Percentiles rank a stretch among this genome's conserved stretches.
phyloP scores from a whole-genome alignment of 1,140 invertebrate genomes.

The Eubasilissa regina region DNA sequence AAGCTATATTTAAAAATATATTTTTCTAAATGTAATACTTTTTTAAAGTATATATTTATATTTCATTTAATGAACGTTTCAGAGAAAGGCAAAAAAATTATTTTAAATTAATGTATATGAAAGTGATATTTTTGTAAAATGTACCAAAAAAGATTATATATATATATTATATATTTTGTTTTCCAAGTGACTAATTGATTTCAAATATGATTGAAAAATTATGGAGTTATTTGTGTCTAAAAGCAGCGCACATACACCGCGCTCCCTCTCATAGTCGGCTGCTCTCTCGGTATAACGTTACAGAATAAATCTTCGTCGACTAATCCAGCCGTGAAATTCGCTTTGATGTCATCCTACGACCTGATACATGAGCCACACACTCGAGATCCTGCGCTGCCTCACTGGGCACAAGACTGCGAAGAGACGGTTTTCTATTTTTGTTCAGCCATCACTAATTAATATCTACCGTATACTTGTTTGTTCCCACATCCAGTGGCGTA shows the following conservation, averaged over 20 bases:
- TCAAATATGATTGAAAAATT: too few relatives aligned
- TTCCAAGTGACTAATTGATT: too few relatives aligned
- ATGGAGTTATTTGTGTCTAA: too few relatives aligned
- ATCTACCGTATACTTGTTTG: background rate
- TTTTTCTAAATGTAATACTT: too few relatives aligned
- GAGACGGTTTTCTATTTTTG: slow-evolving; percentile 23
- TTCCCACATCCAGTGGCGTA: background rate
- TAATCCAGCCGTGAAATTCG: slow-evolving; percentile 15
- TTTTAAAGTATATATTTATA: too few relatives aligned
- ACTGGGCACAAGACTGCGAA: background rate
- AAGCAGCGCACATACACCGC: background rate
- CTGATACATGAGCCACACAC: background rate
- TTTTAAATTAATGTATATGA: too few relatives aligned
- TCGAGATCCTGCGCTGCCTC: background rate
- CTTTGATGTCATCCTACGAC: slow-evolving; percentile 28
- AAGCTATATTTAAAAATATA: too few relatives aligned
- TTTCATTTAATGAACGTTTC: too few relatives aligned
- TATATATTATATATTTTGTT: too few relatives aligned
- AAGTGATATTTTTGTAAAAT: too few relatives aligned
- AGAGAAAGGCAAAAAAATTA: too few relatives aligned
- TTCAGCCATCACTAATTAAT: slow-evolving; percentile 35
- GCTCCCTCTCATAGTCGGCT: background rate
- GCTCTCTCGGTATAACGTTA: background rate
- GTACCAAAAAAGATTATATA: too few relatives aligned
- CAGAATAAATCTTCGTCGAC: slow-evolving; percentile 9